Evolutionary conservation across 1,140 invertebrate genomes (phyloP).

Genomic region (Tetramorium simillimum): DNA sequence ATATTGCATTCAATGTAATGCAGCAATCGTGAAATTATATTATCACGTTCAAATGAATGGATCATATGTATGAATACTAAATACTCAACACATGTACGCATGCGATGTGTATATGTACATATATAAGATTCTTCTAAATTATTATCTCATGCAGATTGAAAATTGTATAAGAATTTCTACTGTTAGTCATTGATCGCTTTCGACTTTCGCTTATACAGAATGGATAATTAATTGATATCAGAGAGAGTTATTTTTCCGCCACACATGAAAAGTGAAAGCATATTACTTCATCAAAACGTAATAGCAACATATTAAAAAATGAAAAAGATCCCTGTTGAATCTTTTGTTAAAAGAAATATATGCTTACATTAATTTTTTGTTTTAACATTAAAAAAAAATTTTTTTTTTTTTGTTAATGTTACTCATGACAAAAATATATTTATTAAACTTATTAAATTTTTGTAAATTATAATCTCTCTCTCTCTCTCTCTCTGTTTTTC

Average conservation of each 20-base stretch:
- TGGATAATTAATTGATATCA: slow-evolving; percentile 45
- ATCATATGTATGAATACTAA: background rate
- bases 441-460: background rate
- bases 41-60: background rate
- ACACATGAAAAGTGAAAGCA: slow-evolving; percentile 18
- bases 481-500: background rate
- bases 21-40: background rate
- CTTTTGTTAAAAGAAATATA: background rate
- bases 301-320: slow-evolving; percentile 17
- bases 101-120: background rate
- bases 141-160: slow-evolving; percentile 25
- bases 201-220: slow-evolving; percentile 49
- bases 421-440: background rate
- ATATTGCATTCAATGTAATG: background rate
- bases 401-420: background rate
- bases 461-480: background rate
- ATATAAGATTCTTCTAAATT: background rate
- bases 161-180: slow-evolving; percentile 40
- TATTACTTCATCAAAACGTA: slow-evolving; percentile 13
- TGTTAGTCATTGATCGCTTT: slow-evolving; percentile 37
- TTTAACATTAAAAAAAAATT: background rate
- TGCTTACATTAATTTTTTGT: background rate
- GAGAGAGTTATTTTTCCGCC: background rate
- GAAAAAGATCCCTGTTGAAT: background rate
- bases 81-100: background rate